Conservation (phyloP, 2,888 invertebrate species). For the Hylaea fasciaria region DNA sequence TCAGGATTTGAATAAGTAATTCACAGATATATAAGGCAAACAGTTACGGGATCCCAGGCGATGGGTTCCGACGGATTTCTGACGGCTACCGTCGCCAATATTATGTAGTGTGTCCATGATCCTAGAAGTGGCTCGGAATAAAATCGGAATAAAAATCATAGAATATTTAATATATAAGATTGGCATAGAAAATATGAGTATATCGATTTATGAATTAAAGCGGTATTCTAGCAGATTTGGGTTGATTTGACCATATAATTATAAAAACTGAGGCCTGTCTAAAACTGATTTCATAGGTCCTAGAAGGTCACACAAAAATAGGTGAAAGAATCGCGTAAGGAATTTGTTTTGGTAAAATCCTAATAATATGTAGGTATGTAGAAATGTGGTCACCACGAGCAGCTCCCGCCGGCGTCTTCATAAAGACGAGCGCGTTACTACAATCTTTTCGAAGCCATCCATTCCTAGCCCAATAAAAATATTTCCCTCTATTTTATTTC, state of each 20-base stretch:
- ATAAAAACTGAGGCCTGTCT: too few relatives aligned
- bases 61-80: conserved; percentile 57
- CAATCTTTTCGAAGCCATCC: conserved; percentile 43
- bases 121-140: neutral
- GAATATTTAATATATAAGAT: too few relatives aligned
- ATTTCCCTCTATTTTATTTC: conserved; percentile 11
- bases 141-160: neutral
- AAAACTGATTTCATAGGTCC: too few relatives aligned
- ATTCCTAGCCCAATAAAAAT: conserved; percentile 21
- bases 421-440: conserved; percentile 53
- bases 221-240: too few relatives aligned
- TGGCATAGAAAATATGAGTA: too few relatives aligned
- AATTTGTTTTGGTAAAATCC: neutral
- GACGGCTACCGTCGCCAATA: conserved; percentile 50
- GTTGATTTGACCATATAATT: too few relatives aligned
- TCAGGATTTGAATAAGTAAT: conserved; percentile 66
- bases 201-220: too few relatives aligned
- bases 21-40: conserved; percentile 61
- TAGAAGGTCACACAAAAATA: too few relatives aligned
- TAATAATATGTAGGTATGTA: neutral
- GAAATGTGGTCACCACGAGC: conserved; percentile 34
- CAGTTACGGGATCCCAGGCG: conserved; percentile 52
- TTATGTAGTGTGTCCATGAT: conserved; percentile 47
- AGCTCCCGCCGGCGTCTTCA: conserved; percentile 54
- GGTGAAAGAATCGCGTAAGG: neutral